These are phyloP conservation scores for Watersipora subatra DNA, from an alignment of 1,140 invertebrate species.

Conservation along the genomic window DNA sequence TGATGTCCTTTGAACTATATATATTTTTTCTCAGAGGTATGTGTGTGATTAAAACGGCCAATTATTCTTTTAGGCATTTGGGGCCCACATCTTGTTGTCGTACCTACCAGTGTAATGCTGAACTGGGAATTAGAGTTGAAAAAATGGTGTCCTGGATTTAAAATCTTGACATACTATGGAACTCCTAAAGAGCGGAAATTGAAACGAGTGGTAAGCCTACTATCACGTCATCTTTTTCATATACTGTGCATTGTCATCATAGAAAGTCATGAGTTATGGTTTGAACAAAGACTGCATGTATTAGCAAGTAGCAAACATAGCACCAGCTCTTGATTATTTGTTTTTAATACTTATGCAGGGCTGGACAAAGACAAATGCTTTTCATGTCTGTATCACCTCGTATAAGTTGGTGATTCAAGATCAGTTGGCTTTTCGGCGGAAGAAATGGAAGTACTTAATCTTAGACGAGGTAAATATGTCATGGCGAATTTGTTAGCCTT, in stretches of 20 bases:
- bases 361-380: conserved; percentile 98
- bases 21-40: too few species aligned
- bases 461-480: conserved; percentile 61
- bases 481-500: neutral
- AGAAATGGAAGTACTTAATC: conserved; percentile 98
- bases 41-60: neutral
- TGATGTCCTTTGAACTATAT: too few species aligned
- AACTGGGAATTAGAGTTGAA: conserved; percentile 99
- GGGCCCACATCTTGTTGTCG: conserved; percentile 98
- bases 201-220: conserved; percentile 52
- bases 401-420: conserved; percentile 99
- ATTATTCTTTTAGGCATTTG: conserved; percentile 51
- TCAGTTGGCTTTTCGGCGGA: conserved; percentile 89
- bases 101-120: conserved; percentile 98
- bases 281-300: too few species aligned
- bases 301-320: too few species aligned
- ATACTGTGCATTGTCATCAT: neutral
- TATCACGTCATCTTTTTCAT: neutral
- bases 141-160: conserved; percentile 99
- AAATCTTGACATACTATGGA: conserved; percentile 97
- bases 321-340: neutral
- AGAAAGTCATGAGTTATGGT: neutral
- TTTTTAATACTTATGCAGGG: conserved; percentile 45
- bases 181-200: conserved; percentile 86
- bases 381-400: conserved; percentile 98